These are phyloP conservation scores for Nomada ruficornis DNA, from an alignment of 2,888 invertebrate genomes.

Conservation along the genomic window DNA sequence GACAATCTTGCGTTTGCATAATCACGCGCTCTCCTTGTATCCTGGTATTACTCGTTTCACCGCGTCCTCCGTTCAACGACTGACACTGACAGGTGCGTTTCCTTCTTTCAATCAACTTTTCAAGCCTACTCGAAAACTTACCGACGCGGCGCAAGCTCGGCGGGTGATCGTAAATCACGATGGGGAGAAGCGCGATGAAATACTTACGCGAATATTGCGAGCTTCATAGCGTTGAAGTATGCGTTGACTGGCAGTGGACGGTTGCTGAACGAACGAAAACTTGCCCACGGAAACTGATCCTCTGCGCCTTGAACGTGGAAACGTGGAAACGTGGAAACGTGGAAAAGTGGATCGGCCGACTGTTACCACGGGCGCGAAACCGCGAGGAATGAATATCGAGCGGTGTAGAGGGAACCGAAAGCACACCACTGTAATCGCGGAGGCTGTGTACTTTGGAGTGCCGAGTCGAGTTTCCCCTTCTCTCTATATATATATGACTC, in stretches of 20 bases:
- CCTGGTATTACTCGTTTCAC: constrained; percentile 45
- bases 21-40: constrained; percentile 42
- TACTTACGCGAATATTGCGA: constrained; percentile 77
- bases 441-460: constrained; percentile 82
- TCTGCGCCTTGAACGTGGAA: constrained; percentile 33
- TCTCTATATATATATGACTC: constrained; percentile 76
- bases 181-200: background rate
- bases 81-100: background rate
- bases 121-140: no score
- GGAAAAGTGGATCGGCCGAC: constrained; percentile 48
- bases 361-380: constrained; percentile 73
- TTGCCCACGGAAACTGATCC: constrained; percentile 18
- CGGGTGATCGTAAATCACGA: background rate
- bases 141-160: no score
- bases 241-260: constrained; percentile 44
- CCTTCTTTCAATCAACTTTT: background rate
- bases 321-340: constrained; percentile 28
- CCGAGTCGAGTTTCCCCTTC: constrained; percentile 81
- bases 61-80: background rate
- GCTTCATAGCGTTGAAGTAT: constrained; percentile 74
- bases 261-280: constrained; percentile 6
- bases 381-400: constrained; percentile 72
- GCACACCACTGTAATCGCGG: constrained; percentile 81
- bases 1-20: constrained; percentile 62
- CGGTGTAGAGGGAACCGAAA: constrained; percentile 64